Conservation (phyloP, 2,888 invertebrate species). For the Nomada hirtipes region DNA sequence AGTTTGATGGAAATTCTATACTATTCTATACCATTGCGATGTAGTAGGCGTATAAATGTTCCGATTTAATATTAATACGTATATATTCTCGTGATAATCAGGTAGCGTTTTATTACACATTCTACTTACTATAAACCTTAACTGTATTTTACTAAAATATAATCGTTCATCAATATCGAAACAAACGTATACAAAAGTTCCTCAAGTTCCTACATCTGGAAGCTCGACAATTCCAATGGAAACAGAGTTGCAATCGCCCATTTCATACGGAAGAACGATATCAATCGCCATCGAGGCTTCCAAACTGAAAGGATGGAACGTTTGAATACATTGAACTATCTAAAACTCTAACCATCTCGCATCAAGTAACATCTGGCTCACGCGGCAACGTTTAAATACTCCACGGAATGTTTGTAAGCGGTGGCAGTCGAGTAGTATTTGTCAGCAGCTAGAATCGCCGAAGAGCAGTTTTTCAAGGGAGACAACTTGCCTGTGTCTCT, state of each 20-base stretch:
- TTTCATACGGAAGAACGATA: constrained; percentile 20
- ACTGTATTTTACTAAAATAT: constrained; percentile 25
- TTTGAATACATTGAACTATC: neutral
- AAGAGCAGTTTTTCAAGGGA: constrained; percentile 81
- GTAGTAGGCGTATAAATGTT: too few species aligned
- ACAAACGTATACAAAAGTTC: neutral
- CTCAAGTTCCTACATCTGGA: constrained; percentile 22
- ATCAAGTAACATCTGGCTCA: neutral
- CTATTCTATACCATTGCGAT: too few species aligned
- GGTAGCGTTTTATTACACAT: constrained; percentile 9
- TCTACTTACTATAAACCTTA: constrained; percentile 27
- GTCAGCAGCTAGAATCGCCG: constrained; percentile 79
- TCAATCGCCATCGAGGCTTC: neutral
- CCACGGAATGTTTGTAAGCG: neutral
- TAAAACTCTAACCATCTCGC: neutral
- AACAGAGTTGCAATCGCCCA: neutral
- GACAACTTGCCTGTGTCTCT: constrained; percentile 80
- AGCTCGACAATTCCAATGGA: constrained; percentile 21
- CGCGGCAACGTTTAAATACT: neutral
- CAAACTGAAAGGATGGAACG: neutral
- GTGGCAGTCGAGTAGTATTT: constrained; percentile 18
- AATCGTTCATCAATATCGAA: neutral
- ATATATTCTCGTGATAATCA: neutral
- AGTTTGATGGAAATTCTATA: too few species aligned
- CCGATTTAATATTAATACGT: neutral